Evolutionary conservation across 2,888 invertebrate genomes (phyloP).

Genomic region (Phymatocera aterrima): DNA sequence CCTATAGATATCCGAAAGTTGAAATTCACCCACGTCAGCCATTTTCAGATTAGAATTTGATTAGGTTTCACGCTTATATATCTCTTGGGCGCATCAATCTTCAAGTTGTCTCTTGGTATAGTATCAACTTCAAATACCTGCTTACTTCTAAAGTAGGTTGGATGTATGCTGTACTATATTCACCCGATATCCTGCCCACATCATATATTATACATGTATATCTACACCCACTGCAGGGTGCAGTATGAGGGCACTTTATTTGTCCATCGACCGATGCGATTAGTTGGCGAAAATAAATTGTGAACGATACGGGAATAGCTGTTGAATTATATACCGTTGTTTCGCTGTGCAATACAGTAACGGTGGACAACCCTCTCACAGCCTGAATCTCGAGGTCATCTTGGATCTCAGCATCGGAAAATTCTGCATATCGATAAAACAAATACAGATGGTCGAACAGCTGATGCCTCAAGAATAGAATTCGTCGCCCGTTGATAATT

Average conservation of each 20-base stretch:
- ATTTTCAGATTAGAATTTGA: conserved; percentile 41
- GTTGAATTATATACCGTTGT: too few species aligned
- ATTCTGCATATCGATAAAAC: background rate
- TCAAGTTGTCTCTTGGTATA: conserved; percentile 25
- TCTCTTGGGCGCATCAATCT: conserved; percentile 15
- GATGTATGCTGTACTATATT: background rate
- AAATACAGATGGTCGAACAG: background rate
- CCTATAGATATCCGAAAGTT: background rate
- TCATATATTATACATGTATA: background rate
- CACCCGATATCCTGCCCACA: background rate
- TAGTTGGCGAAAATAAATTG: too few species aligned
- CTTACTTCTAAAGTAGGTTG: background rate
- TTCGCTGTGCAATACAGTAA: too few species aligned
- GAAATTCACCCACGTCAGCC: conserved; percentile 16
- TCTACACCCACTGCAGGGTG: background rate
- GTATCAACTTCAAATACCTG: conserved; percentile 14
- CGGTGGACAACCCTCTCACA: background rate
- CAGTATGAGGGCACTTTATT: too few species aligned
- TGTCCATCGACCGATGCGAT: too few species aligned
- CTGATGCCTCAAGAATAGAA: background rate
- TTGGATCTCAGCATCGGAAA: too few species aligned
- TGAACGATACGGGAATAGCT: conserved; percentile 30
- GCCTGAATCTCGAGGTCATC: background rate
- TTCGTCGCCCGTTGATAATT: background rate
- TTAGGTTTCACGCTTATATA: conserved; percentile 7